phyloP scores from a whole-genome alignment of 2,113 vertebrate species.

The Solenodon paradoxus region DNA sequence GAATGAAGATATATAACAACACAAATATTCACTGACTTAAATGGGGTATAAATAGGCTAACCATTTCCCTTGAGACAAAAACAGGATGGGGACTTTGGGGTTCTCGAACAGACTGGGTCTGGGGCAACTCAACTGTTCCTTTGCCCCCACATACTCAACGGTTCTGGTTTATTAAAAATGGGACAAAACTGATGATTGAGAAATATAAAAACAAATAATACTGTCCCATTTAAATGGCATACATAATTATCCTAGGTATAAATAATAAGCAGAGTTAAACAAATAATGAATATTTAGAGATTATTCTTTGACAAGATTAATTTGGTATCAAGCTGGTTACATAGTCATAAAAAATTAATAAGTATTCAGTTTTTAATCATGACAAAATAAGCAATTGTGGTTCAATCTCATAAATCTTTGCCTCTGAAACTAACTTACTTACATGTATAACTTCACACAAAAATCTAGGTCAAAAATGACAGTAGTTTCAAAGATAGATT shows the following conservation, averaged over 20 bases:
- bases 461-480: not conserved
- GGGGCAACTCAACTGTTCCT: too few species aligned
- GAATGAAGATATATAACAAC: not conserved
- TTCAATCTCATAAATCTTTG: not conserved
- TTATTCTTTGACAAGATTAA: not conserved
- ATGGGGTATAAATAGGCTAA: too few species aligned
- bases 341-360: not conserved
- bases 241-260: too few species aligned
- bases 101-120: too few species aligned
- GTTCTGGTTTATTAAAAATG: too few species aligned
- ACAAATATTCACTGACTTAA: not conserved
- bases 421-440: not conserved
- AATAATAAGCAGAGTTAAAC: not conserved
- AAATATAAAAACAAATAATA: too few species aligned
- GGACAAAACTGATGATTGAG: too few species aligned
- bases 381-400: not conserved
- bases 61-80: too few species aligned
- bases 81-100: too few species aligned
- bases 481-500: not conserved
- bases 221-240: too few species aligned
- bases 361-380: too few species aligned
- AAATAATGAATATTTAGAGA: not conserved
- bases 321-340: not conserved
- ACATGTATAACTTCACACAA: not conserved
- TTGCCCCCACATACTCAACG: too few species aligned